A percentile compares a stretch with the other conserved stretches of the same genome.
Conservation (phyloP, 2,797 vertebrate species). For the Mus spretus region DNA sequence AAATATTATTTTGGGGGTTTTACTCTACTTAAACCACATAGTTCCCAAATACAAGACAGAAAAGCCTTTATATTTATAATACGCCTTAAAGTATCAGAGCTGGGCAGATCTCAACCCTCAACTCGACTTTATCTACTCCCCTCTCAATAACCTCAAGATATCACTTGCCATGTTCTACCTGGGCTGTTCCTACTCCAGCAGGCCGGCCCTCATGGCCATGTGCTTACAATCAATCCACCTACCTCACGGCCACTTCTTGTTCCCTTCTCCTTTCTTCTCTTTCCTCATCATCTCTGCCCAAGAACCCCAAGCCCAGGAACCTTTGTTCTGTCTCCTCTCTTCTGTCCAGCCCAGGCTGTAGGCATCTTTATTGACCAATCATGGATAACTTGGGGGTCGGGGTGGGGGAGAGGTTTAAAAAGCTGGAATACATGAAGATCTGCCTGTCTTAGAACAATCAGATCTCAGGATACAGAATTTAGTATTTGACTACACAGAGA, state of each 20-base stretch:
- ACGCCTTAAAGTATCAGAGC: background rate
- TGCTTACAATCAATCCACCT: background rate
- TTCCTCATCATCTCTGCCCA: background rate
- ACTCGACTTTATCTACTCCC: background rate
- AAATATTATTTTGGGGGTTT: background rate
- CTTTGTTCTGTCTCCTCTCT: background rate
- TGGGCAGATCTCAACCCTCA: background rate
- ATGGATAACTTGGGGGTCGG: background rate
- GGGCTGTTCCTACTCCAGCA: background rate
- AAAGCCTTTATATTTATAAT: background rate
- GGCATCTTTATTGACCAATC: background rate
- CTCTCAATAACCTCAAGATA: background rate
- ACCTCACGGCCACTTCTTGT: background rate
- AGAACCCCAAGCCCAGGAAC: background rate
- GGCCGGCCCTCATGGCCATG: background rate
- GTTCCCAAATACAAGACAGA: background rate
- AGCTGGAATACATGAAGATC: background rate
- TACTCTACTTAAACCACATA: background rate
- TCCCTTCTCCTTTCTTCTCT: background rate
- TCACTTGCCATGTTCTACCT: background rate
- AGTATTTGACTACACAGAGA: background rate
- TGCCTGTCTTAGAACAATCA: background rate
- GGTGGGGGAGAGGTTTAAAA: background rate
- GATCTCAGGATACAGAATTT: background rate
- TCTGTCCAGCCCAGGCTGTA: background rate